phyloP scores from a whole-genome alignment of 2,797 vertebrate species.

The Halcyon badia region DNA sequence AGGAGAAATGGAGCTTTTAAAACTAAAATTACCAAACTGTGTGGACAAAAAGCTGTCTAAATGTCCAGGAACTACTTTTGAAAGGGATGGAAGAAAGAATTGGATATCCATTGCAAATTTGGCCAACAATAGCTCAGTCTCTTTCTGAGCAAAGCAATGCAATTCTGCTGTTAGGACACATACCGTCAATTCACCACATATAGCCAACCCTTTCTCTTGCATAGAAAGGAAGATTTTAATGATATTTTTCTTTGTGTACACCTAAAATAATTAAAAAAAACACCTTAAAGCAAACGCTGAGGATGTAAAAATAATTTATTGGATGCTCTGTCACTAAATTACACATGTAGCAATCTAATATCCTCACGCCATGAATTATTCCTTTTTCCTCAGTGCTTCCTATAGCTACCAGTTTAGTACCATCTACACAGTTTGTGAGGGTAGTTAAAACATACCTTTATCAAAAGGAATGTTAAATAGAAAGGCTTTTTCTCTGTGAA shows the following conservation, averaged over 20 bases:
- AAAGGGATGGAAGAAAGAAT: not conserved
- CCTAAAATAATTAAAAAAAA: not conserved
- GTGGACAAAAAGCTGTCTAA: not conserved
- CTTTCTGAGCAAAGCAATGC: not conserved
- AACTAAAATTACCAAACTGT: not conserved
- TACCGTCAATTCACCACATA: not conserved
- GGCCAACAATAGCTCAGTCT: not conserved
- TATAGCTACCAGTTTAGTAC: not conserved
- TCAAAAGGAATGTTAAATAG: not conserved
- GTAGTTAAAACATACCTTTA: not conserved
- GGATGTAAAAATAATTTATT: not conserved
- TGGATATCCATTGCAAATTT: not conserved
- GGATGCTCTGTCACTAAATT: not conserved
- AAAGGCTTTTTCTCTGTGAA: not conserved
- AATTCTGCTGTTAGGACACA: not conserved
- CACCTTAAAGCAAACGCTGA: not conserved
- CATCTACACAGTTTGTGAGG: not conserved
- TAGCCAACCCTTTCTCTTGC: not conserved
- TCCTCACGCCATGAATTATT: not conserved
- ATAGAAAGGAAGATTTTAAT: not conserved
- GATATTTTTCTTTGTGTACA: not conserved
- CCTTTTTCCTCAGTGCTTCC: not conserved
- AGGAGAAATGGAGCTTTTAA: not conserved
- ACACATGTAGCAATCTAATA: not conserved
- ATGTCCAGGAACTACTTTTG: not conserved